Evolutionary conservation across 2,113 vertebrate species (phyloP).

Genomic region (Pica pica): DNA sequence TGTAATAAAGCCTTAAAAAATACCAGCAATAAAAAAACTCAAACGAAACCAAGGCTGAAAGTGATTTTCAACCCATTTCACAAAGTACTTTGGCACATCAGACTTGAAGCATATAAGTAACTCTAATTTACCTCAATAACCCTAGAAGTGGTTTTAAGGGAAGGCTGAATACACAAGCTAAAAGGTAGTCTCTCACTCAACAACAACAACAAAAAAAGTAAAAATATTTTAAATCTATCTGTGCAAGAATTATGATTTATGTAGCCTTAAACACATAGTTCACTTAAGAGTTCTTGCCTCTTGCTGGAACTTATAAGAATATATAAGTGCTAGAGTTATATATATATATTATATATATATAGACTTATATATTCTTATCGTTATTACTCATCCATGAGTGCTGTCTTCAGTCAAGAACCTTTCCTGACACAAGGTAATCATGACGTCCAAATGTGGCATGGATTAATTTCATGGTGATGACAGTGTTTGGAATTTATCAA

Average conservation of each 20-base stretch:
- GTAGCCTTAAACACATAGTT: neutral
- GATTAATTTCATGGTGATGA: neutral
- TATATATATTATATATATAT: too few species aligned
- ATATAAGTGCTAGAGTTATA: too few species aligned
- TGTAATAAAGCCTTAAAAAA: neutral
- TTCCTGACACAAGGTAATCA: neutral
- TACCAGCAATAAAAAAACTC: neutral
- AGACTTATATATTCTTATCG: neutral
- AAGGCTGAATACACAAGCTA: neutral
- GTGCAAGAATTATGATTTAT: neutral
- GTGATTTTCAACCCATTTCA: neutral
- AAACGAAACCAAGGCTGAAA: neutral
- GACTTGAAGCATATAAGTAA: neutral
- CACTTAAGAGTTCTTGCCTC: neutral
- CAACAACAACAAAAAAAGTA: neutral
- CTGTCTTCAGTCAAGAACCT: neutral
- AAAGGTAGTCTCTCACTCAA: neutral
- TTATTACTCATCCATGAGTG: neutral
- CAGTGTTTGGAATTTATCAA: neutral
- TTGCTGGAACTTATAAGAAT: neutral
- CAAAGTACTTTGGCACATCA: accelerated
- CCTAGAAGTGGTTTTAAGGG: neutral
- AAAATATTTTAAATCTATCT: neutral
- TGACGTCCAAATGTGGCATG: neutral
- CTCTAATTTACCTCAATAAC: neutral